Evolutionary conservation across 2,797 vertebrate genomes (phyloP).

Genomic region (Pseudochirops cupreus): DNA sequence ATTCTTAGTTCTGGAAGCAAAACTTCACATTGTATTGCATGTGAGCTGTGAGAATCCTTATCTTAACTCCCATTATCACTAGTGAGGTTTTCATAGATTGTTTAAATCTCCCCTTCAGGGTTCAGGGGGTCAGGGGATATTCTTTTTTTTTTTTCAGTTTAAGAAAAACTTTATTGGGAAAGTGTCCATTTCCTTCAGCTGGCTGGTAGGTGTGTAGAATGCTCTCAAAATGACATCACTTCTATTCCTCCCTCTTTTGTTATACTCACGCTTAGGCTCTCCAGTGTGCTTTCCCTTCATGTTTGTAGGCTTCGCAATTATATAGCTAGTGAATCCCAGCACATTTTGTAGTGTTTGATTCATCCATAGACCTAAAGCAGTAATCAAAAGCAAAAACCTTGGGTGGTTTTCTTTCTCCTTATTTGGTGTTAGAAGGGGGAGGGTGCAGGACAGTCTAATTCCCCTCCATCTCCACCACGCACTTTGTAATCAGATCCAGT

Average conservation of each 20-base stretch:
- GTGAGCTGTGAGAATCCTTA: not conserved
- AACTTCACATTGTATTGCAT: not conserved
- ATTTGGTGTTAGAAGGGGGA: conserved; percentile 92
- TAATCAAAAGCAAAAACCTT: conserved; percentile 99
- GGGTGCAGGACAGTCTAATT: conserved; percentile 97
- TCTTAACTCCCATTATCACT: not conserved
- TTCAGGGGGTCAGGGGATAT: not conserved
- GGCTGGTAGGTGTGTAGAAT: not conserved
- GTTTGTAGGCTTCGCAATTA: not conserved
- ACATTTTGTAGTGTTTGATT: conserved; percentile 96
- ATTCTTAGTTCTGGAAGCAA: not conserved
- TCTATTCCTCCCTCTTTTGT: not conserved
- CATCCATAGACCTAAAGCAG: conserved; percentile 99
- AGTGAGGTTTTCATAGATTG: not conserved
- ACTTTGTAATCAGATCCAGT: conserved; percentile 98
- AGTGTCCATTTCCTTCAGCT: not conserved
- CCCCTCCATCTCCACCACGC: conserved; percentile 98
- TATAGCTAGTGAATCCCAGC: conserved; percentile 77
- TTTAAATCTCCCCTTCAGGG: not conserved
- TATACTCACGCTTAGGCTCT: not conserved
- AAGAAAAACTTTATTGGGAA: not conserved
- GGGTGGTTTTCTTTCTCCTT: conserved; percentile 89
- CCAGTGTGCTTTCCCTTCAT: not conserved
- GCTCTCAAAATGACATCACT: not conserved
- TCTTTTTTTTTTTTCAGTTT: not conserved